Conservation (phyloP, 2,888 invertebrate genomes). For the Maniola hyperantus region DNA sequence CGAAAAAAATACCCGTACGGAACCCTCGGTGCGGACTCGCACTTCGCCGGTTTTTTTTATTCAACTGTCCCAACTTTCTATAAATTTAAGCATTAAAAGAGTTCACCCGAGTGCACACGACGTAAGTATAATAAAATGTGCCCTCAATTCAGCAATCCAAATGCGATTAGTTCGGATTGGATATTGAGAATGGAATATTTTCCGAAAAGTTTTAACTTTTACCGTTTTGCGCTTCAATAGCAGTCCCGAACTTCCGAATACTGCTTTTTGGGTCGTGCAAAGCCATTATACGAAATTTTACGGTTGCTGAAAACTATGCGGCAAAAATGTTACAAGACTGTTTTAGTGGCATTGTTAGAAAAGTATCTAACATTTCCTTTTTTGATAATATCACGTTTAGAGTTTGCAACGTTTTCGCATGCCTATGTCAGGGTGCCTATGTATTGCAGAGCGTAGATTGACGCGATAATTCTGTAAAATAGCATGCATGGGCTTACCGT, state of each 20-base stretch:
- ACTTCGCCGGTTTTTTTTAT: no score
- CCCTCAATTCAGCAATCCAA: slow-evolving; percentile 14
- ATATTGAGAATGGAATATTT: slow-evolving; percentile 22
- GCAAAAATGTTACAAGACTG: slow-evolving; percentile 9
- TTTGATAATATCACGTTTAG: not conserved
- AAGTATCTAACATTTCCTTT: slow-evolving; percentile 2
- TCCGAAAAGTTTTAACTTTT: slow-evolving; percentile 23
- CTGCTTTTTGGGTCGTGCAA: slow-evolving; percentile 23
- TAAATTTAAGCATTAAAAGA: not conserved
- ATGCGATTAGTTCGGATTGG: slow-evolving; percentile 22
- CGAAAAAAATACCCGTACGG: no score
- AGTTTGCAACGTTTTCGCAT: not conserved
- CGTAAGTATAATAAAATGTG: slow-evolving; percentile 9
- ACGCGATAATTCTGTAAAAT: no score
- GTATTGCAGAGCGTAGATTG: no score
- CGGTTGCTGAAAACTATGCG: slow-evolving; percentile 18
- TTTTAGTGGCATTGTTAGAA: slow-evolving; percentile 2
- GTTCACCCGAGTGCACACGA: not conserved
- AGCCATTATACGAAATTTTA: slow-evolving; percentile 20
- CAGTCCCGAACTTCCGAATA: slow-evolving; percentile 7
- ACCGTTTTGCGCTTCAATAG: slow-evolving; percentile 21
- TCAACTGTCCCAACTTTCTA: not conserved
- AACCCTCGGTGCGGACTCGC: no score
- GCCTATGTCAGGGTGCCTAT: not conserved
- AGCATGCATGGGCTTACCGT: no score